Percentiles rank a stretch among this genome's conserved stretches.
These are phyloP conservation scores for Drosophila yakuba DNA, from an alignment of 1,140 invertebrate genomes.

Conservation along the genomic window DNA sequence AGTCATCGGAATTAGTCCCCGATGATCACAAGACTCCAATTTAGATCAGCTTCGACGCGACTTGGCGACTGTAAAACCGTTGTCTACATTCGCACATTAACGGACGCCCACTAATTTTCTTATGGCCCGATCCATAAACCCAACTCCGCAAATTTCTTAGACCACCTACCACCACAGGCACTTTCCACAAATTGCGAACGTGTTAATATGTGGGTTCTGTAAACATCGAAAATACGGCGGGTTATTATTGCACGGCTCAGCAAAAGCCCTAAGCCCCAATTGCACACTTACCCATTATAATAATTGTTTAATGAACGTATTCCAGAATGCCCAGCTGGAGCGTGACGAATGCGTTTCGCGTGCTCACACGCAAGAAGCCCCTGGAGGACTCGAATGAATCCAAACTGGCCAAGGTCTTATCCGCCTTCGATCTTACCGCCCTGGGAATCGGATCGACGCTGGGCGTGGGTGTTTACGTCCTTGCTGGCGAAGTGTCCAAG, in stretches of 20 bases:
- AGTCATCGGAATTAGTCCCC: constrained; percentile 31
- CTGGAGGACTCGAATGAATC: constrained; percentile 85
- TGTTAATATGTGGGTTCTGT: constrained; percentile 72
- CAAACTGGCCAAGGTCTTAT: constrained; percentile 91
- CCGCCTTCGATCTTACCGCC: constrained; percentile 91
- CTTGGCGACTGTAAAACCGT: constrained; percentile 29
- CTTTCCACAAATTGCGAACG: constrained; percentile 55
- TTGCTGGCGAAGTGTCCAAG: constrained; percentile 94
- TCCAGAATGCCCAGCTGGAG: constrained; percentile 75
- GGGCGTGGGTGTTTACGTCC: constrained; percentile 96
- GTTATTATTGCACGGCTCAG: constrained; percentile 53
- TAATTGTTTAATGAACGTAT: constrained; percentile 28
- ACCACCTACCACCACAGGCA: constrained; percentile 12
- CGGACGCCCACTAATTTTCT: constrained; percentile 67
- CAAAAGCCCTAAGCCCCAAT: constrained; percentile 33
- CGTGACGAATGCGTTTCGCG: constrained; percentile 67
- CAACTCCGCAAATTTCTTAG: constrained; percentile 45
- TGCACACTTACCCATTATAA: constrained; percentile 19
- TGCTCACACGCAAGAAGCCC: constrained; percentile 76
- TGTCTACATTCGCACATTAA: constrained; percentile 67
- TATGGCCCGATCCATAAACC: constrained; percentile 41
- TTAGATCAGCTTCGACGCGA: constrained; percentile 46
- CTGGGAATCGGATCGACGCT: constrained; percentile 95
- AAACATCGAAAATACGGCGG: constrained; percentile 49
- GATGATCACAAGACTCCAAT: constrained; percentile 62